Evolutionary conservation across 2,797 vertebrate species (phyloP), one percentile per base, ranked within the genome.

Genomic region (Astyanax mexicanus): DNA sequence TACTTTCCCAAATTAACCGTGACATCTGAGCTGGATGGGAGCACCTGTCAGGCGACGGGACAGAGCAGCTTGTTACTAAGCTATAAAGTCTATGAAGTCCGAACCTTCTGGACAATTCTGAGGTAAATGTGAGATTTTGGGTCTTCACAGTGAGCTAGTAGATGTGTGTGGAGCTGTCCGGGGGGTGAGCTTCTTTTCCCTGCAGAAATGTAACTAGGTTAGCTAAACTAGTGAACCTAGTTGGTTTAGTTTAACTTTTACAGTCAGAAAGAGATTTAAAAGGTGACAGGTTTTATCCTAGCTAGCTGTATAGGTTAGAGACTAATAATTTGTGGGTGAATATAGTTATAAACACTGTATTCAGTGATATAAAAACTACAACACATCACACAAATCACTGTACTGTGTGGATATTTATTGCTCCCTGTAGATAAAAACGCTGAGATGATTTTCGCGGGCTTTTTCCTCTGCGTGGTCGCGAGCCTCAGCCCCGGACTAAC

Each of bases 1-100:
- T 37, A 32, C 69, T 76, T 67, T 74, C 82, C 71, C 12, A 55
- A 79, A 67, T 79, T 81, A 79, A 57, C 52, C 54, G 67, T 61
- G 78, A 66, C 65, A 75, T 62, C 9, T 73, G 49, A 73, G 72
- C 70, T 32, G 40, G 6, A 8, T 54, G 32, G 38, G 40, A 11
- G 29, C 13, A 27, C 23, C 35, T 69, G 69, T 58, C 64, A 38
- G 52, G 76, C 49, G 54, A 71, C 74, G 47, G 27, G 54, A 71
- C 74, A 47, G 27, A 25, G 9, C 32, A 38, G 52, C 8, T 19
- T 65, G 29, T 7, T 15, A 19, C n/a, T n/a, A n/a, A n/a, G n/a
- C n/a, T n/a, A n/a, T n/a, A n/a, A n/a, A n/a, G n/a, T n/a, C n/a
- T 44, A 4, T 3, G 23, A 72, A 9, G 62, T 32, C 11, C 27